Conservation (phyloP, 1,140 invertebrate genomes). For the Neodiprion lecontei region DNA sequence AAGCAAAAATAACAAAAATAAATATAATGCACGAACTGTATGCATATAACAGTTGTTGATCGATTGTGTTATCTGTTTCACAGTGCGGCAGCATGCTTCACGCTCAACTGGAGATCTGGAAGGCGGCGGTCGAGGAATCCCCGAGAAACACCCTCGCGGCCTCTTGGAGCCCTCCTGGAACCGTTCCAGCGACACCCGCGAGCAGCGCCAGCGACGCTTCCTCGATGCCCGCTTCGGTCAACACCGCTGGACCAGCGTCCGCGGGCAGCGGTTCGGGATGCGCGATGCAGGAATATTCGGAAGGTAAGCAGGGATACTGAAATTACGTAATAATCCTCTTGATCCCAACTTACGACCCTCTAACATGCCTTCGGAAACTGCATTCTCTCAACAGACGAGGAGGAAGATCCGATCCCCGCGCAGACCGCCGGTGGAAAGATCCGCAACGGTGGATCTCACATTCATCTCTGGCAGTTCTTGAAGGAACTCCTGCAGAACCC, state of each 20-base stretch:
- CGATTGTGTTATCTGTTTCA: conserved; percentile 26
- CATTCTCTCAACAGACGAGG: conserved; percentile 61
- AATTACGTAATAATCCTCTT: background rate
- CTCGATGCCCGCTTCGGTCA: conserved; percentile 49
- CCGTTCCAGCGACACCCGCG: conserved; percentile 41
- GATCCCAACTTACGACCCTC: conserved; percentile 9
- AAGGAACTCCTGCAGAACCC: conserved; percentile 93
- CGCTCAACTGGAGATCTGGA: conserved; percentile 92
- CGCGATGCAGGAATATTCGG: conserved; percentile 63
- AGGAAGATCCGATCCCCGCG: conserved; percentile 56
- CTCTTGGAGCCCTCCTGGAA: conserved; percentile 53
- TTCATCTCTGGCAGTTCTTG: conserved; percentile 99
- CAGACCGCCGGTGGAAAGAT: conserved; percentile 48
- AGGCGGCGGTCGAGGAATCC: conserved; percentile 71
- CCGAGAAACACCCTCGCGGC: conserved; percentile 56
- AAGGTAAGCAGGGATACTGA: conserved; percentile 57
- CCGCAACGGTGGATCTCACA: conserved; percentile 79
- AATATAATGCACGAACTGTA: no score
- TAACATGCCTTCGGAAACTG: conserved; percentile 21
- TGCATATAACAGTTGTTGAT: background rate
- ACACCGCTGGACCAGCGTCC: background rate
- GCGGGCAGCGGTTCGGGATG: conserved; percentile 47
- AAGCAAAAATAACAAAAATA: no score
- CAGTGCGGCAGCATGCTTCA: conserved; percentile 85
- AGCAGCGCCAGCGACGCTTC: conserved; percentile 35